A percentile compares a stretch with the other conserved stretches of the same genome.
These are phyloP conservation scores for Scrobipalpa atriplicella DNA, from an alignment of 2,888 invertebrate species.

Conservation along the genomic window DNA sequence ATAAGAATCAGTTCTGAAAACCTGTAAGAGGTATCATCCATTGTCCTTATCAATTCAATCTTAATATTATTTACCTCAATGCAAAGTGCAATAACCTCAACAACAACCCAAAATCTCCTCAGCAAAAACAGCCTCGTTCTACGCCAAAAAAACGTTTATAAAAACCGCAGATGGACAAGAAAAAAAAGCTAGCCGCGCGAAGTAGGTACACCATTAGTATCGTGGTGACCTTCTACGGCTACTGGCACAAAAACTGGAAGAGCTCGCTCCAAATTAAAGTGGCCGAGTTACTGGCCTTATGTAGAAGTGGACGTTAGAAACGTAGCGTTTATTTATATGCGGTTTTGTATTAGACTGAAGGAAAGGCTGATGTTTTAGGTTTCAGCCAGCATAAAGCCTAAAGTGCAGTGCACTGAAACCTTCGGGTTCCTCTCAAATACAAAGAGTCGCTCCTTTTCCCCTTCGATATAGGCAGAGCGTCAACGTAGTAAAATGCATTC, in stretches of 20 bases:
- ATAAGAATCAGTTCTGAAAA: conserved; percentile 1
- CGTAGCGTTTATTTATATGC: background rate
- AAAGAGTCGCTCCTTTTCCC: too few species aligned
- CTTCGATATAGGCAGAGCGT: too few species aligned
- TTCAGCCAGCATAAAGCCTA: too few species aligned
- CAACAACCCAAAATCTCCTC: conserved; percentile 2
- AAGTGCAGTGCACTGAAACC: too few species aligned
- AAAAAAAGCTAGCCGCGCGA: background rate
- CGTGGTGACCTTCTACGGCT: conserved; percentile 15
- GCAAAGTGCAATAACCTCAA: background rate
- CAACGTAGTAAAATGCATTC: too few species aligned
- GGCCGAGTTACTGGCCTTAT: background rate
- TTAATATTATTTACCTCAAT: background rate
- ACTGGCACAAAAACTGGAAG: conserved; percentile 17
- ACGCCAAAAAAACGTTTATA: background rate
- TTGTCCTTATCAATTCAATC: conserved; percentile 6
- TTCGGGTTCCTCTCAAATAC: too few species aligned
- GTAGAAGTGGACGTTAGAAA: background rate
- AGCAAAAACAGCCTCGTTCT: background rate
- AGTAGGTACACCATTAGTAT: conserved; percentile 10
- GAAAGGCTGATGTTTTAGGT: background rate
- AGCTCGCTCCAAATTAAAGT: conserved; percentile 15
- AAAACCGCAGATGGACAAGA: conserved; percentile 4
- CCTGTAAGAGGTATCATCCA: background rate
- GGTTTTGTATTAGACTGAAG: background rate